These are phyloP conservation scores for Agapornis roseicollis DNA, from an alignment of 2,113 vertebrate genomes.

Conservation along the genomic window DNA sequence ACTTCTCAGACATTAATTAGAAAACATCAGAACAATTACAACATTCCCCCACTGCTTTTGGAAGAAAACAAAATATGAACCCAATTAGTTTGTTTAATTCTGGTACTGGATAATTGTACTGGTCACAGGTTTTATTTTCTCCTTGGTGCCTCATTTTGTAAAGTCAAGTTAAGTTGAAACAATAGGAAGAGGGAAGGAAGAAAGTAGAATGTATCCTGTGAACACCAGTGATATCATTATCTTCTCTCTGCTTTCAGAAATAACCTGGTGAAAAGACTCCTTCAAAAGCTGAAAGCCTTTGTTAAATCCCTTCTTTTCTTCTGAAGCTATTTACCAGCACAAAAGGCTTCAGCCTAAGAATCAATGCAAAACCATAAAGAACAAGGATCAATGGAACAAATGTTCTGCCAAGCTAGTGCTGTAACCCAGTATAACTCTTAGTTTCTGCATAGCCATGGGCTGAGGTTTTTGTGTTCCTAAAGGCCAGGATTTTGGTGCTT, in stretches of 20 bases:
- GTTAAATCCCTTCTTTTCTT: not conserved
- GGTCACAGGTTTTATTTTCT: not conserved
- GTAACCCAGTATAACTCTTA: not conserved
- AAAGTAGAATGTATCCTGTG: not conserved
- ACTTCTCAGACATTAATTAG: not conserved
- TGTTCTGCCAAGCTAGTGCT: not conserved
- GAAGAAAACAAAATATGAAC: not conserved
- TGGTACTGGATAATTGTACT: not conserved
- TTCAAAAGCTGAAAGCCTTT: not conserved
- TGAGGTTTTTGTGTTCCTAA: not conserved
- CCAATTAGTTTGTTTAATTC: not conserved
- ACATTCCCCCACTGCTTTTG: not conserved
- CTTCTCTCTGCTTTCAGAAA: slow-evolving; percentile 26
- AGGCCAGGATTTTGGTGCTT: not conserved
- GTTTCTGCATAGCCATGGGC: not conserved
- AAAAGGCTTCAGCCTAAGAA: not conserved
- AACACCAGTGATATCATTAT: not conserved
- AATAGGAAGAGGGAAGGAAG: not conserved
- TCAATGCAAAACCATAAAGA: not conserved
- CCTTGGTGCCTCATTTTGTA: not conserved
- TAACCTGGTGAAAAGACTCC: not conserved
- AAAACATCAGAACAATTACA: not conserved
- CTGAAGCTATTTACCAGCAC: not conserved
- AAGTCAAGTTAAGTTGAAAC: not conserved
- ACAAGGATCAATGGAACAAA: not conserved